A percentile compares a stretch with the other conserved stretches of the same genome.
Conservation (phyloP, 2,797 vertebrate genomes). For the Florisuga fusca region DNA sequence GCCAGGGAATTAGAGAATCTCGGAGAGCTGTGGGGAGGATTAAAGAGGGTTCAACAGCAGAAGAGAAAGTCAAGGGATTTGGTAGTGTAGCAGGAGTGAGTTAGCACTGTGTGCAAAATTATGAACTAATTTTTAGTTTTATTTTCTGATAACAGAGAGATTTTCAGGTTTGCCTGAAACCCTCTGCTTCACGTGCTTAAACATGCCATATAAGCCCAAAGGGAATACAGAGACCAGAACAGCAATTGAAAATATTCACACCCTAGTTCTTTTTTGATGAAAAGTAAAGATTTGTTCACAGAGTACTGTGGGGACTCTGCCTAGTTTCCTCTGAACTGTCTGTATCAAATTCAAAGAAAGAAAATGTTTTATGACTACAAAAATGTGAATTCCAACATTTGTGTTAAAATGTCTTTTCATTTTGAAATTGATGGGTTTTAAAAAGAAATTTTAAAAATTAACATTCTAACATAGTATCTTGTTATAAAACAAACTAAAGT, state of each 20-base stretch:
- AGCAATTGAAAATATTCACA: neutral
- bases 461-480: neutral
- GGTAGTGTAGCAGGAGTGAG: neutral
- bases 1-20: neutral
- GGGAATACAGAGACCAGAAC: neutral
- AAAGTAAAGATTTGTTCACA: neutral
- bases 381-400: neutral
- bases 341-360: neutral
- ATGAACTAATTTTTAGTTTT: conserved; percentile 2
- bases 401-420: neutral
- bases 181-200: neutral
- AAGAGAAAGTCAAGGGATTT: neutral
- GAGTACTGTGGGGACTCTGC: neutral
- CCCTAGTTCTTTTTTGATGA: neutral
- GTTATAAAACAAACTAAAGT: neutral
- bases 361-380: neutral
- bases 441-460: neutral
- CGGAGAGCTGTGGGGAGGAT: neutral
- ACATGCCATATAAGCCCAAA: neutral
- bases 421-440: neutral
- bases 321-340: neutral
- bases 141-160: neutral
- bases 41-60: neutral
- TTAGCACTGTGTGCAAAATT: neutral
- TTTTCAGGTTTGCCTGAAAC: neutral